These are phyloP conservation scores for Ginglymostoma cirratum DNA, from an alignment of 2,113 vertebrate species.

Conservation along the genomic window DNA sequence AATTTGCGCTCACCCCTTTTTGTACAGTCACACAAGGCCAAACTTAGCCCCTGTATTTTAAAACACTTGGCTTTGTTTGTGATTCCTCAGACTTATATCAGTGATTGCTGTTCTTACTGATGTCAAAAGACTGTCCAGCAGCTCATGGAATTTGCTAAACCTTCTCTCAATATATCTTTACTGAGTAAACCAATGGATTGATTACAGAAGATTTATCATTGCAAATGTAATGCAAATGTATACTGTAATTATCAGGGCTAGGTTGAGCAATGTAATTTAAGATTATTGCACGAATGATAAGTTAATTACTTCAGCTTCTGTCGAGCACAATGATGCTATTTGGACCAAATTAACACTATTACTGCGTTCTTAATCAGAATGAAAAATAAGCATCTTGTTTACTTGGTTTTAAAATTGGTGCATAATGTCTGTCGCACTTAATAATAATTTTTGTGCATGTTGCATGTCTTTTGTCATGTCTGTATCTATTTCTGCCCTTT, in stretches of 20 bases:
- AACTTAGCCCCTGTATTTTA: background rate
- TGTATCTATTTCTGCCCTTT: background rate
- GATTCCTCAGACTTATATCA: background rate
- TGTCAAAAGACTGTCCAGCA: background rate
- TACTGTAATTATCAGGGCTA: constrained; percentile 20
- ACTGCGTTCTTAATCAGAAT: background rate
- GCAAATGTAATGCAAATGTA: background rate
- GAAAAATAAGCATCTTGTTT: background rate
- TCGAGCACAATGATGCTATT: background rate
- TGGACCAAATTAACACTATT: background rate
- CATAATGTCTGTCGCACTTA: background rate
- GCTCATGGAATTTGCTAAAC: background rate
- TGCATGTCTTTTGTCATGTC: background rate
- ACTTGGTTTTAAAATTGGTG: background rate
- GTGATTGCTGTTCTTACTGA: background rate
- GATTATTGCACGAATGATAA: constrained; percentile 17
- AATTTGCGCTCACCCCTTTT: background rate
- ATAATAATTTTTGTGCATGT: background rate
- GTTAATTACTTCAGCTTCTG: background rate
- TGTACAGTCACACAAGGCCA: background rate
- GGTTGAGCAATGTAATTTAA: background rate
- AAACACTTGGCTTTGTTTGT: background rate
- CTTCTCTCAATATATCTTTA: background rate
- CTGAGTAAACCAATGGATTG: background rate
- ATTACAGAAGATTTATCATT: background rate